Evolutionary conservation across 2,113 vertebrate genomes (phyloP).

Genomic region (Gallinago jamesoni): DNA sequence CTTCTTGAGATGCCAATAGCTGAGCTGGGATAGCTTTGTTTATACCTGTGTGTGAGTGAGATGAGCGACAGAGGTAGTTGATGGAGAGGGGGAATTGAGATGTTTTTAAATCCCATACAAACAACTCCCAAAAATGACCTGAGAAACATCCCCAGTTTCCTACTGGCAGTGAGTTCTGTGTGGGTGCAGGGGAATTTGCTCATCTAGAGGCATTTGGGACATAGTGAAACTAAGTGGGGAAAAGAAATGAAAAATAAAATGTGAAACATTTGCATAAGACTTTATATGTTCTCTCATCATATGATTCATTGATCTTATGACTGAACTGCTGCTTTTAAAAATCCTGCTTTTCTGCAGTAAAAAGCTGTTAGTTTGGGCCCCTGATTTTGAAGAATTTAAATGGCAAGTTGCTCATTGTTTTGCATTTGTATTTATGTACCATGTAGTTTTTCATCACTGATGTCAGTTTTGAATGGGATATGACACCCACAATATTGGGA

Average conservation of each 20-base stretch:
- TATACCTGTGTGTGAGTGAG: not conserved
- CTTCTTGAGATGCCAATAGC: not conserved
- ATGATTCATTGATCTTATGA: conserved; percentile 63
- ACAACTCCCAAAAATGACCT: not conserved
- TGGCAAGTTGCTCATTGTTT: conserved; percentile 36
- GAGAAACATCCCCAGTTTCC: not conserved
- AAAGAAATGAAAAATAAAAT: conserved; percentile 12
- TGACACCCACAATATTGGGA: not conserved
- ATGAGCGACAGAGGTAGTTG: not conserved
- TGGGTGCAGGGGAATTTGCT: not conserved
- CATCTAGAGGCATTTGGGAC: not conserved
- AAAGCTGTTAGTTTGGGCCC: not conserved
- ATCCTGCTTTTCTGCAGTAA: conserved; percentile 3
- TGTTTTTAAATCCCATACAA: not conserved
- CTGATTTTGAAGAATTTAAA: conserved; percentile 26
- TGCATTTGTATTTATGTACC: conserved; percentile 3
- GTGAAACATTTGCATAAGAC: conserved; percentile 10
- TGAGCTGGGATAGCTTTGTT: not conserved
- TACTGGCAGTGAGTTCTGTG: not conserved
- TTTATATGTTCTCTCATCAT: conserved; percentile 8
- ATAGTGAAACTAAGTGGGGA: not conserved
- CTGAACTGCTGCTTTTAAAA: conserved; percentile 47
- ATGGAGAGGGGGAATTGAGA: not conserved
- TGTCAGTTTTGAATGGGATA: not conserved
- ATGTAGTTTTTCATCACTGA: not conserved